Evolutionary conservation across 2,113 vertebrate species (phyloP).

Genomic region (Tragelaphus imberbis): DNA sequence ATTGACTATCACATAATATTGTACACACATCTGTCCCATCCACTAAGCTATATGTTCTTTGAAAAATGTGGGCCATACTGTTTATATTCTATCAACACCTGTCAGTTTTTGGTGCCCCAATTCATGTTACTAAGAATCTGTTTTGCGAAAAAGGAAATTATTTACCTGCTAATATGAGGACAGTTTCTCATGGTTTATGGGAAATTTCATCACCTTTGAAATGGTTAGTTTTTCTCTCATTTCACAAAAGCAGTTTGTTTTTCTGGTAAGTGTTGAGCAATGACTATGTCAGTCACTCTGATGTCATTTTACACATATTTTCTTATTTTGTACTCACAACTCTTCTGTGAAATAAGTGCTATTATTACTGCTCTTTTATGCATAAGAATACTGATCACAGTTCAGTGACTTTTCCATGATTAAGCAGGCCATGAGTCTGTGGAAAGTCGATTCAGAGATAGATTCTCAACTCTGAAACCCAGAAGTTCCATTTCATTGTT

Average conservation of each 20-base stretch:
- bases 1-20: neutral
- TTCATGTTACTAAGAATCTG: neutral
- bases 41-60: neutral
- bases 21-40: neutral
- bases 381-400: neutral
- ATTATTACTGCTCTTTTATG: neutral
- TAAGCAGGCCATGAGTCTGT: neutral
- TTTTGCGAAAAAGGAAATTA: neutral
- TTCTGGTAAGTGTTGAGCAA: neutral
- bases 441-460: neutral
- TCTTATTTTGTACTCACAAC: neutral
- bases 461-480: neutral
- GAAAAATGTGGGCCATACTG: neutral
- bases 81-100: neutral
- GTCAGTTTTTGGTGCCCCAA: neutral
- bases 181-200: neutral
- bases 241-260: neutral
- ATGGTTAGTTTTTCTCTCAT: neutral
- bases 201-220: neutral
- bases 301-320: neutral
- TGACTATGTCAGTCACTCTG: neutral
- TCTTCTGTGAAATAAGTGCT: neutral
- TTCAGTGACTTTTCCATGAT: neutral
- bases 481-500: neutral
- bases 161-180: neutral